phyloP scores from a whole-genome alignment of 2,113 vertebrate species.

The Xenopus tropicalis region DNA sequence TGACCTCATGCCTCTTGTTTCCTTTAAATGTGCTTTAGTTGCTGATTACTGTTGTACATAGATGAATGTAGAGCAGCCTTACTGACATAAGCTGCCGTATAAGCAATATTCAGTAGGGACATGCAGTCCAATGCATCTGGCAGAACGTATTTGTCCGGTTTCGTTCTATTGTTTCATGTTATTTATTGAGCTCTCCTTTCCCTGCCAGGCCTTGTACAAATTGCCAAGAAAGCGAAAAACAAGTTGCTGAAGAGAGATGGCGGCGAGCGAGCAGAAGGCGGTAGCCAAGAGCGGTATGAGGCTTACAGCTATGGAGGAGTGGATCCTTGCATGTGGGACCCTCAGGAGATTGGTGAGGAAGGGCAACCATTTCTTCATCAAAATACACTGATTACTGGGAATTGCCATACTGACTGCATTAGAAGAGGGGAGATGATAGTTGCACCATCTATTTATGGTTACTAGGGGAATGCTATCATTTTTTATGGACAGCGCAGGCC shows the following conservation, averaged over 20 bases:
- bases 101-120: no score
- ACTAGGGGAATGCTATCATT: no score
- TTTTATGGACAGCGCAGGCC: no score
- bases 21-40: no score
- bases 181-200: not conserved
- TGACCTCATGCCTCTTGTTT: no score
- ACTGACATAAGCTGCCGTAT: no score
- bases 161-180: no score
- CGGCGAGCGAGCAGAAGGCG: slow-evolving; percentile 76
- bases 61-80: no score
- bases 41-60: no score
- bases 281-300: slow-evolving; percentile 74
- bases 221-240: slow-evolving; percentile 93
- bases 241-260: slow-evolving; percentile 86
- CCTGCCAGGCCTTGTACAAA: slow-evolving; percentile 83
- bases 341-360: slow-evolving; percentile 89
- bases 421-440: rapidly evolving
- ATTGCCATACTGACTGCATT: not conserved
- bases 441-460: no score
- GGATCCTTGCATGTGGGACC: slow-evolving; percentile 96
- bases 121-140: no score
- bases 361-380: not conserved
- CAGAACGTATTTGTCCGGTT: no score
- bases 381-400: not conserved
- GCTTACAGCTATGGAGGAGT: slow-evolving; percentile 92